Evolutionary conservation across 1,140 invertebrate species (phyloP), one percentile per base, ranked within the genome.

Genomic region (Aphidius ervi): DNA sequence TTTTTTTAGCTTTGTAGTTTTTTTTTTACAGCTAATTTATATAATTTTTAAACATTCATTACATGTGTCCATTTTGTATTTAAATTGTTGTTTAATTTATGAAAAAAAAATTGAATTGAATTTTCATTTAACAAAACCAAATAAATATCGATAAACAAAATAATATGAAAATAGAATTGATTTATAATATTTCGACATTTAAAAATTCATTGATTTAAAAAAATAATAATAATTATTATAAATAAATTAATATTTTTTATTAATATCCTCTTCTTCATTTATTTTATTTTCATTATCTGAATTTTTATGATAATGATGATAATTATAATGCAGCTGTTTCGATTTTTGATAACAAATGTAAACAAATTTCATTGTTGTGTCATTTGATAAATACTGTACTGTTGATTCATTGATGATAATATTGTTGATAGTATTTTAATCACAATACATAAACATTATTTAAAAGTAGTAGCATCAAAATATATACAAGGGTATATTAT

Each of bases 101-200:
- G 16, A 16, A 16, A 0, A 16, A 1, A 16, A 16, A 16, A 16
- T 16, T 16, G 16, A 16, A 16, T 16, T n/a, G n/a, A 48, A 40
- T 41, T 10, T 39, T 62, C 60, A 62, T 62, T 62, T 62, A 50
- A 62, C 60, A 42, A 62, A 62, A 43, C 60, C 60, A 57, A 62
- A 62, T 49, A 62, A 47, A 41, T 62, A 55, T 46, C 59, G 45
- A 41, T 50, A 49, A n/a, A 62, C 9, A 7, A 9, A 39, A 40
- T 37, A 39, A 42, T 48, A n/a, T 41, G 4, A 20, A 20, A 16
- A 16, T 9, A 41, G 6, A 1, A 41, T 48, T 40, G n/a, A 42
- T 3, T 16, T n/a, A n/a, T 54, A n/a, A 41, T n/a, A 54, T 40
- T 42, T 54, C 42, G 52, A 54, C 42, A 3, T 54, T 42, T 54